phyloP scores from a whole-genome alignment of 2,888 invertebrate species.

The Diarsia mendica region DNA sequence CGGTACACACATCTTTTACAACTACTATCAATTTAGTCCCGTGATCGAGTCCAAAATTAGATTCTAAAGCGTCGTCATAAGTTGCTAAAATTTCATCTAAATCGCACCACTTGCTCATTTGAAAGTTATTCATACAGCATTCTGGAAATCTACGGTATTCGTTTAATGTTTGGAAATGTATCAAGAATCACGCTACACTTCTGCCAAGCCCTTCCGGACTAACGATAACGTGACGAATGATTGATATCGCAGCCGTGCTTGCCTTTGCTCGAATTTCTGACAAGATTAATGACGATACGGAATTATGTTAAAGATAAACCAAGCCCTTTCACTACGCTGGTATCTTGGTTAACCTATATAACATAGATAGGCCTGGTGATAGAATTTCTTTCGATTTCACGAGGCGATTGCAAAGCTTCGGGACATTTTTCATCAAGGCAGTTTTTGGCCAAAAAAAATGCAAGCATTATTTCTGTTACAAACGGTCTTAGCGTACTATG shows the following conservation, averaged over 20 bases:
- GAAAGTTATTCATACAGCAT: conserved; percentile 5
- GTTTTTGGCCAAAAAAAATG: background rate
- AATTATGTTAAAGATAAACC: conserved; percentile 42
- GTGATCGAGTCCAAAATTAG: background rate
- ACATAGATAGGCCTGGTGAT: background rate
- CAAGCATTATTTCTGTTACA: background rate
- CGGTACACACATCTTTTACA: background rate
- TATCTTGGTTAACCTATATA: conserved; percentile 43
- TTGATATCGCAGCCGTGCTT: conserved; percentile 22
- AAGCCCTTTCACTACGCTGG: conserved; percentile 11
- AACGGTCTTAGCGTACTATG: background rate
- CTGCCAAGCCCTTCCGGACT: conserved; percentile 26
- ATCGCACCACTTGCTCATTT: background rate
- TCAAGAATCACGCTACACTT: conserved; percentile 32
- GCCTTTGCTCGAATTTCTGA: conserved; percentile 29
- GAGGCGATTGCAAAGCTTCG: background rate
- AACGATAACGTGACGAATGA: conserved; percentile 28
- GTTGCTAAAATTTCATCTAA: background rate
- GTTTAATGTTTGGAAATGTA: conserved; percentile 35
- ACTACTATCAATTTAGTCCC: background rate
- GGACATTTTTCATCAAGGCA: background rate
- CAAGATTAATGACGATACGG: conserved; percentile 36
- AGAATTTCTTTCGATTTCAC: background rate
- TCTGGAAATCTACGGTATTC: conserved; percentile 17
- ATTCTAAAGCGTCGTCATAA: background rate